A percentile compares a stretch with the other conserved stretches of the same genome.
Evolutionary conservation across 1,140 invertebrate species (phyloP).

Genomic region (Diachasmimorpha longicaudata): DNA sequence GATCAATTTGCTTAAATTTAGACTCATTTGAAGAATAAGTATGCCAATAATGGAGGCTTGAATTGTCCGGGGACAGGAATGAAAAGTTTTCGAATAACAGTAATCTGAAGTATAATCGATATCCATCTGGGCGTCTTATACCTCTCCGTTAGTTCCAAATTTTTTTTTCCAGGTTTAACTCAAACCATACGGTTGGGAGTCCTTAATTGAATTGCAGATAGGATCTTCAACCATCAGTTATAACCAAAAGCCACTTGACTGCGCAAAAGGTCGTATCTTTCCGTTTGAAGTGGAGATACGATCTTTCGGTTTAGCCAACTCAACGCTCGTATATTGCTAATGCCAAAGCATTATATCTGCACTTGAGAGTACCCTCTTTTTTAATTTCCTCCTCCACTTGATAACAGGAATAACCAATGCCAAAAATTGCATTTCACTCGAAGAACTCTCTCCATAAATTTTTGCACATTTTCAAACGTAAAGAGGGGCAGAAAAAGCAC

Average conservation of each 20-base stretch:
- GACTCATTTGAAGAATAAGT: not conserved
- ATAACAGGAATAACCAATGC: not conserved
- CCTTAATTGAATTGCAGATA: not conserved
- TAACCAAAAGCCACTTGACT: not conserved
- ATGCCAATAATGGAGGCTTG: not conserved
- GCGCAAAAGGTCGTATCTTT: not conserved
- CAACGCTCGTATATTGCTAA: not conserved
- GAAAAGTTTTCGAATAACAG: not conserved
- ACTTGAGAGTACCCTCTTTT: not conserved
- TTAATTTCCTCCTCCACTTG: not conserved
- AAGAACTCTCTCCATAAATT: not conserved
- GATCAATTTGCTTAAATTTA: not conserved
- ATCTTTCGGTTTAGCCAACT: not conserved
- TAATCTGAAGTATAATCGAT: not conserved
- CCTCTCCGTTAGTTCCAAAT: too few relatives aligned
- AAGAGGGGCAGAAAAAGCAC: not conserved
- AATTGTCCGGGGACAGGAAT: not conserved
- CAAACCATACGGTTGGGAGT: not conserved
- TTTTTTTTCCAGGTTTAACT: not conserved
- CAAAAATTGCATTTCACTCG: not conserved
- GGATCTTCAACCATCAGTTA: not conserved
- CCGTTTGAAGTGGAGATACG: not conserved
- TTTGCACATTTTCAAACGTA: not conserved
- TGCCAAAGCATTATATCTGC: not conserved
- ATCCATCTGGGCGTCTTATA: not conserved